Base-by-base conservation (phyloP, 2,888 invertebrate genomes). In the Labia minor region DNA sequence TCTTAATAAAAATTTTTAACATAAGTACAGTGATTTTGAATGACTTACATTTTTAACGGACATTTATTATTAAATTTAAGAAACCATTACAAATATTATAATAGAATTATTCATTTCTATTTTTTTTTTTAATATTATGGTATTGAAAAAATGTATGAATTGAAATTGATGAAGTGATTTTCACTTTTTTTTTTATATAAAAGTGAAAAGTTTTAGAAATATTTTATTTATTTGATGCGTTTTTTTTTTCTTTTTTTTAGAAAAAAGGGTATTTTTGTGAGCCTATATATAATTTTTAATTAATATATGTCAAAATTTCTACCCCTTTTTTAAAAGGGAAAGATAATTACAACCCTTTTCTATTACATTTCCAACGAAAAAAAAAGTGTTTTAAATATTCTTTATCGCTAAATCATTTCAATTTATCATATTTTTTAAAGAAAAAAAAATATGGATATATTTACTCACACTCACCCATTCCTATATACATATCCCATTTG, bases 341-440 rank as follows among this genome's bases (percentile, higher is more conserved):
- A 49, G 49, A 49, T 49, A 49, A 49, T 49, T 49, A 49, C 49
- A 49, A 49, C 49, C 49, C 49, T 49, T 49, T 49, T 49, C 49
- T 49, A 16, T n/a, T 49, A 4, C 14, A n/a, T 49, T 49, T 49
- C 16, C 14, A 49, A 49, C 49, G 26, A 49, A 49, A 49, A 14
- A 49, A 49, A 49, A 49, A 49, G 14, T 49, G 49, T 49, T 49
- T 49, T 49, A 49, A 49, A 49, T 49, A 49, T 49, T 49, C 49
- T 49, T 49, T 49, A 49, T 49, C 49, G 49, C 49, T 49, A 49
- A 49, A 49, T 49, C 49, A 49, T 49, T 49, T 49, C 49, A 49
- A 49, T 49, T 49, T 49, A 49, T 49, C 49, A 49, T 49, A 49
- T 49, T 49, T 49, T 49, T 49, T 49, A 49, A 49, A 14, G n/a